phyloP scores from a whole-genome alignment of 2,113 vertebrate genomes.

The Callopanchax toddi region DNA sequence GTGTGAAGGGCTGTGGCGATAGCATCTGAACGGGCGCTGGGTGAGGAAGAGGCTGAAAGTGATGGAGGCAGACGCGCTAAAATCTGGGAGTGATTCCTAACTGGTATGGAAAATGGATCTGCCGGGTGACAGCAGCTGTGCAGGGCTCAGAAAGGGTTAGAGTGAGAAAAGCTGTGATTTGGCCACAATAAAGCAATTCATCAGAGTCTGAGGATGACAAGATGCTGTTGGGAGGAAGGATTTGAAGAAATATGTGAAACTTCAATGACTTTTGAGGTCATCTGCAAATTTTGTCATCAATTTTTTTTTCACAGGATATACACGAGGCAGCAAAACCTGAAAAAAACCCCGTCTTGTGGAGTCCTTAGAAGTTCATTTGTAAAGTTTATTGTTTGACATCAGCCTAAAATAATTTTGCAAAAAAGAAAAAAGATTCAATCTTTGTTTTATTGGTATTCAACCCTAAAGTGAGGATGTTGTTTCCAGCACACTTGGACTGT shows the following conservation, averaged over 20 bases:
- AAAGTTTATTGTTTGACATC: too few species aligned
- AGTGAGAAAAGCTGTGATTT: slow-evolving; percentile 35
- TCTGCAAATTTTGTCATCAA: background rate
- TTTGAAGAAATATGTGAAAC: slow-evolving; percentile 4
- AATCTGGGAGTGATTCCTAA: slow-evolving; percentile 52
- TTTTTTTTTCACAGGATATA: too few species aligned
- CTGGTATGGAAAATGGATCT: slow-evolving; percentile 59
- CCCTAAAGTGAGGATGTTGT: too few species aligned
- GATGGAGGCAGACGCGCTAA: slow-evolving; percentile 32
- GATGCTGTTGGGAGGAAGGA: slow-evolving; percentile 6
- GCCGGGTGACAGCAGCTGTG: slow-evolving; percentile 36
- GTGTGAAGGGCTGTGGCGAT: slow-evolving; percentile 67
- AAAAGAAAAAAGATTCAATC: too few species aligned
- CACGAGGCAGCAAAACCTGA: too few species aligned
- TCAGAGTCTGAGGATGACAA: slow-evolving; percentile 14
- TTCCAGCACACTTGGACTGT: too few species aligned
- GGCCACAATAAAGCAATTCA: slow-evolving; percentile 37
- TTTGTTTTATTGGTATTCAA: too few species aligned
- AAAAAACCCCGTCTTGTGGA: too few species aligned
- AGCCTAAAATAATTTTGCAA: too few species aligned
- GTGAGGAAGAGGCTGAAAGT: slow-evolving; percentile 31
- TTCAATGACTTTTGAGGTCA: background rate
- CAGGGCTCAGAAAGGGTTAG: slow-evolving; percentile 9
- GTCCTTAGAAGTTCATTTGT: too few species aligned
- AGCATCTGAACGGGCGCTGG: slow-evolving; percentile 66